Base-by-base conservation (phyloP, 2,797 vertebrate species). In the Holocentrus rufus region DNA sequence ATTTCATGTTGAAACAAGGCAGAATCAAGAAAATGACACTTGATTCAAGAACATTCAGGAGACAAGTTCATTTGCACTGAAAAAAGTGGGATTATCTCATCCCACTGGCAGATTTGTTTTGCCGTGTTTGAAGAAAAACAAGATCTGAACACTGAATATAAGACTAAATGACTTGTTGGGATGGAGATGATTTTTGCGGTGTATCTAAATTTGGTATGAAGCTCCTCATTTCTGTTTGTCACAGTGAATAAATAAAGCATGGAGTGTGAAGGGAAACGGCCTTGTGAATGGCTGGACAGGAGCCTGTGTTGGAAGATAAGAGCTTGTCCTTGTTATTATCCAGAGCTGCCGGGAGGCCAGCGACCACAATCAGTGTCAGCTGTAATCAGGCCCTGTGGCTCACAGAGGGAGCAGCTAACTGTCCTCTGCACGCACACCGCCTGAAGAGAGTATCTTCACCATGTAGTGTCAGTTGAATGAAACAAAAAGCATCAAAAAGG, bases 231-330 rank as follows among this genome's bases (percentile, higher is more conserved):
- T 20, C 15, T 34, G 9, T 31, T 53, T 1, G 25, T 25, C 15
- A 65, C 52, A 14, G 39, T 44, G 39, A 13, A 58, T 13, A 3
- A 57, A 25, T 56, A 62, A 59, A 59, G 63, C 61, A 18, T 30
- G n/a, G n/a, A 7, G 47, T 60, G 67, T 2, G 31, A 69, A 58
- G 39, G 66, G 63, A 75, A 39, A 20, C 2, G 49, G 44, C 42
- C 65, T 68, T 65, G 44, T 78, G 74, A 74, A 63, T 61, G 67
- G 74, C 52, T 76, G 69, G 42, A 69, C 65, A 81, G 56, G 70
- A 76, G 67, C 52, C 72, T 84, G 77, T 54, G 65, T 61, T 75
- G 18, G 52, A 5, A 89, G 89, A 91, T 89, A 89, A 89, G 70
- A 78, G 63, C 46, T 36, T 36, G 62, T 78, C 23, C 30, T 65